A percentile compares a stretch with the other conserved stretches of the same genome.
phyloP scores from a whole-genome alignment of 2,888 invertebrate genomes.

The Thelaira solivaga region DNA sequence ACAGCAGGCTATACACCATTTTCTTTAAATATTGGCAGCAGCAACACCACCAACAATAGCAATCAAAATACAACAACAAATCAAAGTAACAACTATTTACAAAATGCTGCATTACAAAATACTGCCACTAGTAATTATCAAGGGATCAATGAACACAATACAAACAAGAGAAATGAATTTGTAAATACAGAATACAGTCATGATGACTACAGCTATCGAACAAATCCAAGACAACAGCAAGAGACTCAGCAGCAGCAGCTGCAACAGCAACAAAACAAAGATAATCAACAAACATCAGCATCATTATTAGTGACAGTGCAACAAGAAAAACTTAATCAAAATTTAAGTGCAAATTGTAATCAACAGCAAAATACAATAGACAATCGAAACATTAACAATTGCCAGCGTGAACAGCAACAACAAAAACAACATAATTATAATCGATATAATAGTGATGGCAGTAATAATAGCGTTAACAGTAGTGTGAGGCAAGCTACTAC shows the following conservation, averaged over 20 bases:
- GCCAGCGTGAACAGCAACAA: constrained; percentile 13
- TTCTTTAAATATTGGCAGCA: constrained; percentile 50
- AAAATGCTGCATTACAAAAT: constrained; percentile 63
- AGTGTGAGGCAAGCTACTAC: constrained; percentile 24
- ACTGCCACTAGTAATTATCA: constrained; percentile 63
- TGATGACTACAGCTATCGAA: constrained; percentile 33
- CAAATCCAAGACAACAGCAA: constrained; percentile 55
- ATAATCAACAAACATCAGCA: constrained; percentile 61
- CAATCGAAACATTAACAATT: constrained; percentile 55
- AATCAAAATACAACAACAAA: constrained; percentile 60
- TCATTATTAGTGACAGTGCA: constrained; percentile 57
- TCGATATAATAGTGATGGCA: constrained; percentile 26
- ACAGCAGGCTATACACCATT: constrained; percentile 55
- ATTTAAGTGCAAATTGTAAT: constrained; percentile 63
- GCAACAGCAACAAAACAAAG: constrained; percentile 52
- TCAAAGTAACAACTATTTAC: constrained; percentile 63
- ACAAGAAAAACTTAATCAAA: constrained; percentile 56
- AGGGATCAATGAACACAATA: constrained; percentile 47
- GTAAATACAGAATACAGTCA: constrained; percentile 40
- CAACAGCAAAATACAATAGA: constrained; percentile 63
- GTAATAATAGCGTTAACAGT: constrained; percentile 12
- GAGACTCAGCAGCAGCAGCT: constrained; percentile 46
- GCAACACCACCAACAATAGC: constrained; percentile 24
- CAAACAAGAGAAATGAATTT: constrained; percentile 40
- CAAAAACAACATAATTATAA: background rate